phyloP scores from a whole-genome alignment of 2,113 vertebrate genomes.

The Nanger granti region DNA sequence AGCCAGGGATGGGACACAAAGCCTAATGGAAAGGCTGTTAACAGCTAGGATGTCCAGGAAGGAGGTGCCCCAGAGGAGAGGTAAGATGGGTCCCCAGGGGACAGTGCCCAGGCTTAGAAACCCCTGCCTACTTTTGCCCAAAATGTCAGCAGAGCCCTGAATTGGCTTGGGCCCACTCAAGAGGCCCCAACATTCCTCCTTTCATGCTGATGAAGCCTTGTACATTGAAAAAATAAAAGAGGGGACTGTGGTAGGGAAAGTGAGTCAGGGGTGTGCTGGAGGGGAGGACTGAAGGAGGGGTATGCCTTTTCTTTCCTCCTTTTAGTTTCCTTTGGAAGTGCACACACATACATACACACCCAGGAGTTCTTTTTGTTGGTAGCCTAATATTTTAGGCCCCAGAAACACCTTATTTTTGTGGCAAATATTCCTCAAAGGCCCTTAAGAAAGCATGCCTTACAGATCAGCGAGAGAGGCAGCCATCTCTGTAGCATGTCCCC shows the following conservation, averaged over 20 bases:
- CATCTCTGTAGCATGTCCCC: background rate
- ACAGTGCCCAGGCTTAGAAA: background rate
- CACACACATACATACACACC: background rate
- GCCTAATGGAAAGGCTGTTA: background rate
- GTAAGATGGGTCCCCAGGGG: background rate
- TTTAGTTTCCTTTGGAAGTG: background rate
- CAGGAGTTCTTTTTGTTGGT: background rate
- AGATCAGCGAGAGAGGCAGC: background rate
- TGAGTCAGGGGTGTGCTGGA: background rate
- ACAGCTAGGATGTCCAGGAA: background rate
- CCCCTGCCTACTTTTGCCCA: background rate
- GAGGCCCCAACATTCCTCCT: background rate
- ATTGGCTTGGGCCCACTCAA: background rate
- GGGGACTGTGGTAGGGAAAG: background rate
- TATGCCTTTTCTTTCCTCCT: background rate
- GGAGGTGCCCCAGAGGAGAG: background rate
- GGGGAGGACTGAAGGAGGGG: background rate
- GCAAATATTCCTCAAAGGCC: background rate
- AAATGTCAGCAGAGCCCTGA: background rate
- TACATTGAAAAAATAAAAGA: constrained; percentile 21
- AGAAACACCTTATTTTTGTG: background rate
- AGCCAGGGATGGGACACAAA: background rate
- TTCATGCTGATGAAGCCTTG: constrained; percentile 3
- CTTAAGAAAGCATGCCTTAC: background rate
- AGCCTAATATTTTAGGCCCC: background rate